phyloP scores from a whole-genome alignment of 2,113 vertebrate genomes.

The Pygoscelis antarcticus region DNA sequence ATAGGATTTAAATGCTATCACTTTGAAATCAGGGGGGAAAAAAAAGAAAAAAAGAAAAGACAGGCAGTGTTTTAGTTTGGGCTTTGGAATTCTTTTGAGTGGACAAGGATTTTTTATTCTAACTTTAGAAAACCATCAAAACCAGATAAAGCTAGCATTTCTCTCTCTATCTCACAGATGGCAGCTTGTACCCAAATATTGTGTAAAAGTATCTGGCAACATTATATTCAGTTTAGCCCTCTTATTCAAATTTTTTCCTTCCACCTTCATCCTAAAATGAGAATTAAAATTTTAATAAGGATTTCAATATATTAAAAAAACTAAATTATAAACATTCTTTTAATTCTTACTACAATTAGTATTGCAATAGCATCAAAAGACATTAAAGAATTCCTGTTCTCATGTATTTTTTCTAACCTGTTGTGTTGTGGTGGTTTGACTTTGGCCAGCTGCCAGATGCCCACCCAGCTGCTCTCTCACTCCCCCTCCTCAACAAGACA shows the following conservation, averaged over 20 bases:
- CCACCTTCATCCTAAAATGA: neutral
- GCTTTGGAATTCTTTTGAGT: neutral
- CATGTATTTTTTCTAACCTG: neutral
- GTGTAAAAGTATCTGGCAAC: neutral
- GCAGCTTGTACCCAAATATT: neutral
- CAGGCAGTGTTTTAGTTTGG: neutral
- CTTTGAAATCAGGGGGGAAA: neutral
- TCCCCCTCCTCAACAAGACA: accelerated
- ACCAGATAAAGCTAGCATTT: neutral
- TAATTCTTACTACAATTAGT: neutral
- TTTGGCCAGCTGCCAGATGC: neutral
- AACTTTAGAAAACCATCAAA: neutral
- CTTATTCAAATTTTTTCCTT: neutral
- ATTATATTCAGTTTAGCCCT: neutral
- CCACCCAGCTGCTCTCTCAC: neutral
- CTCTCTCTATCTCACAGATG: neutral
- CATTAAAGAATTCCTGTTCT: neutral
- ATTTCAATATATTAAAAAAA: neutral
- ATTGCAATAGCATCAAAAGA: neutral
- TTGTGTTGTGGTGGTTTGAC: neutral
- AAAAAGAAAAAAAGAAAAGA: neutral
- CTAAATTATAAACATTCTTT: neutral
- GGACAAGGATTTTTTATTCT: neutral
- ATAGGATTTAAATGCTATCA: neutral
- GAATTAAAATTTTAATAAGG: neutral